Conservation (phyloP, 1,140 invertebrate species). For the Brevipalpus yothersi region DNA sequence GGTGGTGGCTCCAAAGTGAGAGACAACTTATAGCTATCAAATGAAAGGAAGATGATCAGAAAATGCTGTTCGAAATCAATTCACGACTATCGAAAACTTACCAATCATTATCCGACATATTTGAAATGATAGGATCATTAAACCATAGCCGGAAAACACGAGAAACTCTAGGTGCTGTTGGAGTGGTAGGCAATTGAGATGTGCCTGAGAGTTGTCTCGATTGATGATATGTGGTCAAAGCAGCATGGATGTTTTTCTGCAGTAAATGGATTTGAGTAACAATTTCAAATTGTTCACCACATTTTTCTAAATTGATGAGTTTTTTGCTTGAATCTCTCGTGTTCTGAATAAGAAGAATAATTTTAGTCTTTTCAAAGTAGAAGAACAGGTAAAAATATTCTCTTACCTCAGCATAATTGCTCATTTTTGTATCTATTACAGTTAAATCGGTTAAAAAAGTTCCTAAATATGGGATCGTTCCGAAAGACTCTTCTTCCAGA, state of each 20-base stretch:
- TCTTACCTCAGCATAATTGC: slow-evolving; percentile 15
- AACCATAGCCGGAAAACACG: slow-evolving; percentile 10
- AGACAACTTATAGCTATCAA: slow-evolving; percentile 1
- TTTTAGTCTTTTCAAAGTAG: neutral
- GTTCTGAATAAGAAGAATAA: slow-evolving; percentile 16
- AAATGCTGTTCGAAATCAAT: neutral
- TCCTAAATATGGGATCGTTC: slow-evolving; percentile 91
- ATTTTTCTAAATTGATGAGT: slow-evolving; percentile 94
- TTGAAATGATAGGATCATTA: slow-evolving; percentile 4
- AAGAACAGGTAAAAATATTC: neutral
- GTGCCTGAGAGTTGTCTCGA: slow-evolving; percentile 2
- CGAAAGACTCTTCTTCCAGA: slow-evolving; percentile 20
- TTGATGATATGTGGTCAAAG: slow-evolving; percentile 5
- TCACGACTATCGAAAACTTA: neutral
- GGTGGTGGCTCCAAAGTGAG: neutral
- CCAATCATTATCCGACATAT: slow-evolving; percentile 10
- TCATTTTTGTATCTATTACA: slow-evolving; percentile 79
- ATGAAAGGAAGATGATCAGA: no score
- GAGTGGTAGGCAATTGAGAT: neutral
- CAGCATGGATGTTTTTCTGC: slow-evolving; percentile 30
- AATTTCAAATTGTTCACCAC: slow-evolving; percentile 93
- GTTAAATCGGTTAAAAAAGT: slow-evolving; percentile 94
- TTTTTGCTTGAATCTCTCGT: slow-evolving; percentile 21
- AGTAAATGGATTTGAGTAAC: slow-evolving; percentile 82
- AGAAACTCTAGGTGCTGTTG: slow-evolving; percentile 8